phyloP scores from a whole-genome alignment of 1,140 invertebrate species.

The Brachystomella parvula region DNA sequence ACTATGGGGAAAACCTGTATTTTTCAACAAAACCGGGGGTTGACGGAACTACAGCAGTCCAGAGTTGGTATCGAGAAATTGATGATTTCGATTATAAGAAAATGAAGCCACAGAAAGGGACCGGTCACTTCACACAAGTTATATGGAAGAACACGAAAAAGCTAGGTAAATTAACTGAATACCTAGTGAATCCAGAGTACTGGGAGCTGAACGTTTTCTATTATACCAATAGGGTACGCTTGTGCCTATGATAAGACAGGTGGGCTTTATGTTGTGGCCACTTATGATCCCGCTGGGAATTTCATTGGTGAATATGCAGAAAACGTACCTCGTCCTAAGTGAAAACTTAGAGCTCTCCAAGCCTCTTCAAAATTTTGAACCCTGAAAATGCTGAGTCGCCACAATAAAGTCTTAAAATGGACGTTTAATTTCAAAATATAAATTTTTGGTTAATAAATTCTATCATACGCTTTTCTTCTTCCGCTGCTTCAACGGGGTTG shows the following conservation, averaged over 20 bases:
- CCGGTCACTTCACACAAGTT: constrained; percentile 60
- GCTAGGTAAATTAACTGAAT: constrained; percentile 49
- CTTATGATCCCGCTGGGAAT: constrained; percentile 80
- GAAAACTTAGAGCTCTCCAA: background rate
- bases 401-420: too few species aligned
- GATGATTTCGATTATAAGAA: constrained; percentile 41
- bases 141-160: constrained; percentile 65
- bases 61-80: constrained; percentile 63
- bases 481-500: background rate
- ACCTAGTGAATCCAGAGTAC: too few species aligned
- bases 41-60: constrained; percentile 59
- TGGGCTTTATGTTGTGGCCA: constrained; percentile 48
- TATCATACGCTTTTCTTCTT: constrained; percentile 6
- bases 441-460: too few species aligned
- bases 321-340: constrained; percentile 51
- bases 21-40: constrained; percentile 33
- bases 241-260: constrained; percentile 54
- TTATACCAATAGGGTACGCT: constrained; percentile 59
- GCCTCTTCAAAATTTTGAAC: too few species aligned
- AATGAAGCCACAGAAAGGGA: constrained; percentile 27
- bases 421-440: too few species aligned
- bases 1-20: constrained; percentile 34
- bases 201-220: background rate
- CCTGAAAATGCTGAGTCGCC: too few species aligned
- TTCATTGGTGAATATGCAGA: constrained; percentile 64